A percentile compares a stretch with the other conserved stretches of the same genome.
phyloP scores from a whole-genome alignment of 2,888 invertebrate genomes.

The Plemyria rubiginata region DNA sequence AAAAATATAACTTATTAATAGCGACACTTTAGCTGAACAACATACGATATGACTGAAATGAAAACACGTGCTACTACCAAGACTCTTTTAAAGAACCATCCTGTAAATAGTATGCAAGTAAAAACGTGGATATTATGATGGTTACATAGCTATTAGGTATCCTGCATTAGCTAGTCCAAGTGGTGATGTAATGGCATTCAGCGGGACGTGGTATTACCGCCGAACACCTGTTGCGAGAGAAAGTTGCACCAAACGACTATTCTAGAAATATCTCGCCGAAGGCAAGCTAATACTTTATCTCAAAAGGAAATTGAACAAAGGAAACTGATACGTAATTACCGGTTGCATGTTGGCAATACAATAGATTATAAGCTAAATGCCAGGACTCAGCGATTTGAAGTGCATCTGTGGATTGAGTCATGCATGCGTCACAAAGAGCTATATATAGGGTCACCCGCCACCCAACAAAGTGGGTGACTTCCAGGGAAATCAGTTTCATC shows the following conservation, averaged over 20 bases:
- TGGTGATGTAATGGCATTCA: slow-evolving; percentile 64
- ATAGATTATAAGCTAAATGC: slow-evolving; percentile 43
- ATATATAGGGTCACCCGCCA: slow-evolving; percentile 33
- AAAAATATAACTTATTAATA: neutral
- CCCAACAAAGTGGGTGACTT: slow-evolving; percentile 24
- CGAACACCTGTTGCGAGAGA: slow-evolving; percentile 62
- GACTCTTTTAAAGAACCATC: neutral
- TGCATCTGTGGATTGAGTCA: slow-evolving; percentile 54
- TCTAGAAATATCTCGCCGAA: slow-evolving; percentile 38
- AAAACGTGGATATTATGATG: neutral
- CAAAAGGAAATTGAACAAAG: slow-evolving; percentile 48
- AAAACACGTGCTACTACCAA: too few relatives aligned
- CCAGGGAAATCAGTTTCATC: slow-evolving; percentile 13
- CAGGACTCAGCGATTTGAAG: slow-evolving; percentile 43
- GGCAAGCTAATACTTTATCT: slow-evolving; percentile 41
- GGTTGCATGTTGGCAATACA: slow-evolving; percentile 39
- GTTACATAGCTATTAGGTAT: slow-evolving; percentile 21
- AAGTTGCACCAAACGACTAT: slow-evolving; percentile 51
- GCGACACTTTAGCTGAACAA: too few relatives aligned
- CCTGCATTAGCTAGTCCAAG: slow-evolving; percentile 39
- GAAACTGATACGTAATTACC: slow-evolving; percentile 42
- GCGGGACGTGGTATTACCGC: slow-evolving; percentile 49
- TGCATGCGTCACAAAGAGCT: slow-evolving; percentile 52
- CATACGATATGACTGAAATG: neutral
- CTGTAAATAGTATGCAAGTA: neutral